Conservation (phyloP, 2,113 vertebrate species). For the Aldabrachelys gigantea region DNA sequence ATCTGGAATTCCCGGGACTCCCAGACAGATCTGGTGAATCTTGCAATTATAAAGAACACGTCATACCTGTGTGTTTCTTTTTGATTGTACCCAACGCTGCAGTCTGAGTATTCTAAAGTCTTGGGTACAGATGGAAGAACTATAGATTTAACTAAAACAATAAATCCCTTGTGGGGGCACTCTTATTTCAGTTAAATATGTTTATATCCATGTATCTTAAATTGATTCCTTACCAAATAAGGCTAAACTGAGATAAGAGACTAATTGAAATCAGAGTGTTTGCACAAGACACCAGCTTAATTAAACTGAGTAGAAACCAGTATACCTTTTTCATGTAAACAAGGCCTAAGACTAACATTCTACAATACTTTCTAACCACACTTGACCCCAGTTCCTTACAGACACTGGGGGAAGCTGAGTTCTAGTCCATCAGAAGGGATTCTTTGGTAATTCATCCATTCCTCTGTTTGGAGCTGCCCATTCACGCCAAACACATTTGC, state of each 20-base stretch:
- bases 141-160: neutral
- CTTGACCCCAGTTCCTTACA: neutral
- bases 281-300: neutral
- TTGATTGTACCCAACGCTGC: accelerated
- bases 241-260: neutral
- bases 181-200: neutral
- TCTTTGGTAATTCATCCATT: neutral
- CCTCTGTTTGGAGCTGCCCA: neutral
- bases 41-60: neutral
- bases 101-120: neutral
- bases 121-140: neutral
- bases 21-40: neutral
- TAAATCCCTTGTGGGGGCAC: neutral
- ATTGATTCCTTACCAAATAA: neutral
- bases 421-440: neutral
- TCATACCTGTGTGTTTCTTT: accelerated
- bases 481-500: too few relatives aligned
- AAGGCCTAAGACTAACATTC: neutral
- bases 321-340: neutral
- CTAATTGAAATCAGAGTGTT: neutral
- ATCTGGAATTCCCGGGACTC: neutral
- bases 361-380: neutral
- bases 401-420: accelerated
- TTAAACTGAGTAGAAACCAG: neutral
- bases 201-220: accelerated